Percentiles rank a stretch among this genome's conserved stretches.
These are phyloP conservation scores for Sterna hirundo DNA, from an alignment of 2,113 vertebrate species.

Conservation along the genomic window DNA sequence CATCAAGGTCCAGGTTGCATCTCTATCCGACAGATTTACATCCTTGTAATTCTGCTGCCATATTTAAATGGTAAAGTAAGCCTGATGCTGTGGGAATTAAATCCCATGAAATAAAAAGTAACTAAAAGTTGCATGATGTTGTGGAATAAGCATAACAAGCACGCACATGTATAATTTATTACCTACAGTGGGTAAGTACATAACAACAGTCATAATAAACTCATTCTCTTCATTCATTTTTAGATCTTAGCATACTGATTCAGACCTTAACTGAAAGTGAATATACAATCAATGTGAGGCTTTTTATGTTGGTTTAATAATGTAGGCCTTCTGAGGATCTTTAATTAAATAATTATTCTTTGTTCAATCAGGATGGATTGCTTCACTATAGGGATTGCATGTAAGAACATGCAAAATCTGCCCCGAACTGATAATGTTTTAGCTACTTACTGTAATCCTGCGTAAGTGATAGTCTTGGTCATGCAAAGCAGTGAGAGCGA, in stretches of 20 bases:
- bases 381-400: neutral
- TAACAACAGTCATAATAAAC: constrained; percentile 29
- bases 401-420: neutral
- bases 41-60: neutral
- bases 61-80: neutral
- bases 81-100: neutral
- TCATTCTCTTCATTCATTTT: constrained; percentile 11
- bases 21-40: neutral
- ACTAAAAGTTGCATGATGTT: constrained; percentile 24
- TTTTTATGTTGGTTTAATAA: constrained; percentile 44
- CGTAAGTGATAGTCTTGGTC: neutral
- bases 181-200: neutral
- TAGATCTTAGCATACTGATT: constrained; percentile 7
- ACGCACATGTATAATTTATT: constrained; percentile 55
- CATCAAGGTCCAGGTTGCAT: neutral
- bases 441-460: constrained; percentile 1
- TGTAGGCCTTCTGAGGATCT: constrained; percentile 1
- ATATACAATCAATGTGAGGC: constrained; percentile 45
- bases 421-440: neutral
- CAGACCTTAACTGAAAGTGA: constrained; percentile 44
- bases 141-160: constrained; percentile 2
- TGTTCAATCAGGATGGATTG: constrained; percentile 38
- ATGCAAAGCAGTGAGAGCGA: neutral
- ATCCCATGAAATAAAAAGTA: neutral
- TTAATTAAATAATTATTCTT: constrained; percentile 66